Evolutionary conservation across 2,888 invertebrate species (phyloP), one percentile per base, ranked within the genome.

Genomic region (Pterostichus niger): DNA sequence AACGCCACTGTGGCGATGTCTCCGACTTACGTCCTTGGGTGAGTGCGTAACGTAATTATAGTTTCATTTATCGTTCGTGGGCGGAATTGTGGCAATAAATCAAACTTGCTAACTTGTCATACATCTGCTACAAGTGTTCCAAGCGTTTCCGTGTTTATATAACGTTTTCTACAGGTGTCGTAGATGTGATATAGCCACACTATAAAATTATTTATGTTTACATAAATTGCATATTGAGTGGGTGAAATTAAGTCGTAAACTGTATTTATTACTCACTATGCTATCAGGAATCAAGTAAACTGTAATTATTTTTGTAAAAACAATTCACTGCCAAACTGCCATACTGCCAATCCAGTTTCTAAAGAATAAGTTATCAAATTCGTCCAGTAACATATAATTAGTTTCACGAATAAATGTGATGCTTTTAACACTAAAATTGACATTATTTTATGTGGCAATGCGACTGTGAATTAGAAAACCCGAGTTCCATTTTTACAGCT

Each of bases 101-200:
- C 59, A 59, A 59, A 24, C 24, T 17, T 24, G 15, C 54, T 54
- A 15, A 31, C 59, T 59, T 59, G 59, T 59, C 59, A 59, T 49
- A 5, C 59, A 59, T 24, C 31, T 24, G 17, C 2, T 49, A 1
- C 13, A 17, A 24, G 59, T 24, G 59, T 59, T 59, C n/a, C 13
- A 17, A 24, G 59, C 7, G 59, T 59, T 59, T 59, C 59, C 59
- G 59, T 15, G 59, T 59, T 59, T 59, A 59, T 59, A 15, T 59
- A 59, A 59, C 13, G 31, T 24, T 24, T 59, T 59, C 31, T 59
- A 9, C 17, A 59, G 17, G 59, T 59, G 17, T 59, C 13, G 49
- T 46, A 10, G n/a, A 49, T 49, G 3, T 49, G 49, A 49, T 49
- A 49, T 49, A 49, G 49, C 9, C 49, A 13, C 49, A 49, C 49